Evolutionary conservation across 2,888 invertebrate species (phyloP), one percentile per base, ranked within the genome.

Genomic region (Boloria euphrosyne): DNA sequence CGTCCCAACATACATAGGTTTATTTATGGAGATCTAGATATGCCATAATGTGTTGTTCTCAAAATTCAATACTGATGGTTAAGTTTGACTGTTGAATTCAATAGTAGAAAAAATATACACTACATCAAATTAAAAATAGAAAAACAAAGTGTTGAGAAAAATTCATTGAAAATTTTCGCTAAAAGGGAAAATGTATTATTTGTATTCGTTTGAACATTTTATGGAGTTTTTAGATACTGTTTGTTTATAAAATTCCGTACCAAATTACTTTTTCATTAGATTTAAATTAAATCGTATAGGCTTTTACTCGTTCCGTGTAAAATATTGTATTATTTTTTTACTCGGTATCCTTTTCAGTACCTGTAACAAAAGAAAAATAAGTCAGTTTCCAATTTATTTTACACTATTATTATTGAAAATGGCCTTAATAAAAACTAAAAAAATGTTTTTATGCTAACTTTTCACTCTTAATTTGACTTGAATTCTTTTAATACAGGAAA

Each of bases 241-340:
- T 64, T 63, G 68, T 68, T 61, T 60, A 59, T 55, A 49, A 53
- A 63, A 55, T 60, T 54, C 27, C 27, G 47, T 76, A 74, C 72
- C 73, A 72, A 76, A 79, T 77, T 74, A 78, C 71, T 66, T 71
- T 53, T 75, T 72, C 78, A 80, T 79, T 79, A 77, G 74, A 74
- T 76, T 77, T 76, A 78, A 78, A 79, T 78, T 80, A 76, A 69
- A 74, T 76, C 73, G 71, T 71, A 74, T 69, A 62, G 51, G 58
- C 53, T 68, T 69, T 71, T 67, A 52, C 60, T 14, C 46, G 18
- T 13, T n/a, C 17, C 49, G 3, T 7, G 1, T 38, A 38, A 38
- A 38, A 38, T 31, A 31, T 38, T 38, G 31, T 38, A 38, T 2
- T 38, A 38, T 31, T 7, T 31, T 31, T 31, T 38, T 38, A 38